Base-by-base conservation (phyloP, 2,888 invertebrate species). In the Bibio marci region DNA sequence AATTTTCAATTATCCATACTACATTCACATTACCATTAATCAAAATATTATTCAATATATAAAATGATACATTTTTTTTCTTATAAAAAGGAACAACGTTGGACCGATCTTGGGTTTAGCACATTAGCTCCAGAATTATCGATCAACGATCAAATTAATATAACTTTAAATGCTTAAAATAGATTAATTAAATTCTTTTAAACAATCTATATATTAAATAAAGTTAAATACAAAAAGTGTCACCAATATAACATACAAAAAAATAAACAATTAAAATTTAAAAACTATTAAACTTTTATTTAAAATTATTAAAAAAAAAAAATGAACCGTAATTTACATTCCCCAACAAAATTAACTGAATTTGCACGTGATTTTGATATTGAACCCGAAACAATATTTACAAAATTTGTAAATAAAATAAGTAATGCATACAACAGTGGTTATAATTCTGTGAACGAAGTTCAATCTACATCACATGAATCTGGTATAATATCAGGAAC, bases 311-410 rank as follows among this genome's bases (percentile, higher is more conserved):
- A n/a, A n/a, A n/a, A n/a, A n/a, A n/a, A n/a, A n/a, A 55, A 51
- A 44, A 67, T 70, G 67, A 67, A 67, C 52, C 70, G 66, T 49
- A 71, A 74, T 50, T 58, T 73, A 47, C 69, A 74, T 49, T 73
- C 74, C 3, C 70, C 72, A 35, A 70, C 72, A 12, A 73, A 76
- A 54, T 61, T 83, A 43, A 83, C 83, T 10, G 80, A 82, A 57
- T 85, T 85, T 54, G 78, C 80, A 38, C 78, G 62, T 14, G 52
- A 56, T 42, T 62, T 62, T 44, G 62, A 61, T 42, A 60, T 59
- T 35, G 59, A 60, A 31, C 58, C 59, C 1, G 62, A 61, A 38
- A 54, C 59, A 3, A 47, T 62, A 15, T 53, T 62, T 27, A 52
- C 55, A 7, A 60, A 62, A 38, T 58, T 62, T 18, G 62, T 62